Base-by-base conservation (phyloP, 2,113 vertebrate genomes). In the Mola mola region DNA sequence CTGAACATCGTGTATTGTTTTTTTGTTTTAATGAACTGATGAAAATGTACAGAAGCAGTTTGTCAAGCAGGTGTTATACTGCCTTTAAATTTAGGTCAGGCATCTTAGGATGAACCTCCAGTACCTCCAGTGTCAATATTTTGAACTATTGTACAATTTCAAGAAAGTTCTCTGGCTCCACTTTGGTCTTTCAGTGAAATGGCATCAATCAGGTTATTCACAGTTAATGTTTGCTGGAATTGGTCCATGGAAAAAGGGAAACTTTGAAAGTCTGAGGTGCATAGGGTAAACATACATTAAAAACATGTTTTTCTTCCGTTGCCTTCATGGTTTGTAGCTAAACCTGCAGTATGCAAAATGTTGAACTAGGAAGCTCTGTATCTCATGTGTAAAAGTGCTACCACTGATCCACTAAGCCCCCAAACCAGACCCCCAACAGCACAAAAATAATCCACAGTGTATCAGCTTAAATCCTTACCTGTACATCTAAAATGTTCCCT, bases 261-360 rank as follows among this genome's bases (percentile, higher is more conserved):
- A 25, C 44, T 62, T 52, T 70, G 42, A 57, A 73, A 58, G 36
- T 49, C 36, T 46, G 57, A 61, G 61, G 52, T 76, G 61, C 42
- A 64, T 34, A 67, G 40, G 11, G 64, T 75, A 86, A 83, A 81
- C 65, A 74, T 49, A 72, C 66, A 80, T 78, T 46, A 71, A 59
- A 63, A 38, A 59, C 28, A 47, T 68, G 50, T 82, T 75, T 70
- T 72, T 65, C 64, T 67, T 63, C 64, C 49, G 13, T 48, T 58
- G 59, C 50, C 21, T 58, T 21, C 28, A 57, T 13, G 44, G 20
- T 28, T 52, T 58, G 49, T 46, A 63, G 36, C 38, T 49, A 37
- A 49, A 59, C 8, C 13, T 21, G 42, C 26, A 67, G 40, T 48
- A 15, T 25, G 42, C 25, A 66, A 10, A 34, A 60, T 21, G 15